These are phyloP conservation scores for Denticeps clupeoides DNA, from an alignment of 2,797 vertebrate genomes.

Conservation along the genomic window DNA sequence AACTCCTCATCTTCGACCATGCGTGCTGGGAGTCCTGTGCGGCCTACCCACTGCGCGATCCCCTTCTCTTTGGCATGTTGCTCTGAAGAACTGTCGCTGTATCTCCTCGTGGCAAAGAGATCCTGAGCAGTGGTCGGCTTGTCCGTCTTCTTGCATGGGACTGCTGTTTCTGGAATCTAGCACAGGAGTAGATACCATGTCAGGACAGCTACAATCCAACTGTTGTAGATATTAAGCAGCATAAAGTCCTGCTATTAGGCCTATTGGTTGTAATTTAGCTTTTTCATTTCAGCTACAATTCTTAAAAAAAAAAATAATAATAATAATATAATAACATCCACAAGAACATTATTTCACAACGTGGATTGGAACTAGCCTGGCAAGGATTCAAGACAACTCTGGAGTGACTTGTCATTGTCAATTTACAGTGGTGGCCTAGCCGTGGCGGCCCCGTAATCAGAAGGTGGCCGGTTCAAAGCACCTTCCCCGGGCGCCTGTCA, in stretches of 20 bases:
- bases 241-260: not conserved
- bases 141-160: conserved; percentile 5
- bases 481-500: no score
- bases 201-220: conserved; percentile 12
- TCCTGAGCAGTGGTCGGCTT: conserved; percentile 1
- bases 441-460: no score
- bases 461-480: no score
- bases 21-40: conserved; percentile 6
- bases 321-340: no score
- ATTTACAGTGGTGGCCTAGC: no score
- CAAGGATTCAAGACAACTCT: no score
- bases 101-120: conserved; percentile 3
- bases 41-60: not conserved
- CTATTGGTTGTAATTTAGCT: no score
- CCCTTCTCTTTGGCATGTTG: conserved; percentile 2
- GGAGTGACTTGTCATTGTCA: no score
- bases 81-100: not conserved
- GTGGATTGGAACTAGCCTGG: no score
- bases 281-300: no score
- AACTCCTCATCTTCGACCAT: conserved; percentile 10
- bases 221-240: conserved; percentile 12
- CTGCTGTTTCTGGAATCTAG: conserved; percentile 9
- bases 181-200: conserved; percentile 16
- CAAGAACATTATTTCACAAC: no score
- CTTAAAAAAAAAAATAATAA: no score